These are phyloP conservation scores for Musca domestica DNA, from an alignment of 1,140 invertebrate species.

Conservation along the genomic window DNA sequence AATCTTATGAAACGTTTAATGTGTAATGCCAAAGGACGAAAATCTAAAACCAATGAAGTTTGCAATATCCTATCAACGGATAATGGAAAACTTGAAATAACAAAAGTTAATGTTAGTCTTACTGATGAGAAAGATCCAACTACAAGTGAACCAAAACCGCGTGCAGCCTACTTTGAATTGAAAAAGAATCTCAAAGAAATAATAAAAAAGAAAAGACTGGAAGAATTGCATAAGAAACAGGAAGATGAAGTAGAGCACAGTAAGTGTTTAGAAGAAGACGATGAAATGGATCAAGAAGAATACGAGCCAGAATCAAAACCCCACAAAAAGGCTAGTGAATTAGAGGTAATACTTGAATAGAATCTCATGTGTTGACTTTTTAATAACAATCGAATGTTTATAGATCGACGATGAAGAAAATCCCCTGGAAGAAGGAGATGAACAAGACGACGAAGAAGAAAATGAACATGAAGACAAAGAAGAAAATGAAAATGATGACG, in stretches of 20 bases:
- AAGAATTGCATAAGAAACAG: constrained; percentile 58
- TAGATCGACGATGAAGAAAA: constrained; percentile 28
- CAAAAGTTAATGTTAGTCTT: constrained; percentile 49
- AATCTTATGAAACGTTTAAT: constrained; percentile 60
- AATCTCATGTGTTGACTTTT: not conserved
- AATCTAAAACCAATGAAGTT: constrained; percentile 46
- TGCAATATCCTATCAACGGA: constrained; percentile 47
- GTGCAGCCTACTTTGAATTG: constrained; percentile 58
- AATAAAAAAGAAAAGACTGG: constrained; percentile 59
- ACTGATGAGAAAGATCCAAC: constrained; percentile 27
- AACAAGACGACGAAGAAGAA: constrained; percentile 13
- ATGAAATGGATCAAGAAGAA: constrained; percentile 33
- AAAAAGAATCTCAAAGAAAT: constrained; percentile 60
- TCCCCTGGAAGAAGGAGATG: constrained; percentile 28
- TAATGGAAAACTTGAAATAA: constrained; percentile 48
- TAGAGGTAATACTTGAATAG: too few species aligned
- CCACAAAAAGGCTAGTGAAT: not conserved
- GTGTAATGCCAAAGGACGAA: constrained; percentile 54
- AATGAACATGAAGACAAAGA: not conserved
- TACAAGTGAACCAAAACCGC: constrained; percentile 58
- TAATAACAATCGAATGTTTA: not conserved
- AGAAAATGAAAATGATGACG: not conserved
- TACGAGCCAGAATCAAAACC: constrained; percentile 44
- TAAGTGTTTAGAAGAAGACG: constrained; percentile 31
- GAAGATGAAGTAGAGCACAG: constrained; percentile 45